Conservation (phyloP, 2,113 vertebrate genomes). For the Phylloscopus trochiloides region DNA sequence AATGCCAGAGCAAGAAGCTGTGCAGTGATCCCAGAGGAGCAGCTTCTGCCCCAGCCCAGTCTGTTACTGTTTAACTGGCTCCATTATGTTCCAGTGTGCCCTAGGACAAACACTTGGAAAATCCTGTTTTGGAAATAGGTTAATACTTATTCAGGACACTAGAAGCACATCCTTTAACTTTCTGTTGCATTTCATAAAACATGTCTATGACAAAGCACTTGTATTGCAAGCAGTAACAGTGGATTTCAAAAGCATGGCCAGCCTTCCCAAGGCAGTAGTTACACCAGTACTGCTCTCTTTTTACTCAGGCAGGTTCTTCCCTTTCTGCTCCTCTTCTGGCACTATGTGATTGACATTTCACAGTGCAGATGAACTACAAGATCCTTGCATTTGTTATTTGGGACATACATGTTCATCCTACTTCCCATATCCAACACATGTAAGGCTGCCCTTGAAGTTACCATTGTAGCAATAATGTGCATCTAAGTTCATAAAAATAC, state of each 20-base stretch:
- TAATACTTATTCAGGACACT: neutral
- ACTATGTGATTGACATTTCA: accelerated
- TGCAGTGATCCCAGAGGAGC: neutral
- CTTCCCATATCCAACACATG: neutral
- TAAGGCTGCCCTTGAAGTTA: neutral
- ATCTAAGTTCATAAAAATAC: neutral
- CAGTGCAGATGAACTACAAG: neutral
- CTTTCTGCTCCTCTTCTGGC: neutral
- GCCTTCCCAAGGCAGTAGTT: neutral
- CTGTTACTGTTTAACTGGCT: neutral
- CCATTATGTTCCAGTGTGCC: neutral
- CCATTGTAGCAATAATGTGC: neutral
- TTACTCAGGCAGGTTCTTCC: neutral
- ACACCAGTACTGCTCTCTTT: neutral
- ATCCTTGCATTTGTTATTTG: neutral
- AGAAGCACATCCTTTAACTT: neutral
- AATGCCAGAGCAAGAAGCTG: neutral
- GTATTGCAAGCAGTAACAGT: neutral
- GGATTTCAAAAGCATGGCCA: neutral
- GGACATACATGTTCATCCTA: neutral
- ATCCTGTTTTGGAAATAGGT: neutral
- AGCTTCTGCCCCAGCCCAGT: neutral
- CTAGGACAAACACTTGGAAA: neutral
- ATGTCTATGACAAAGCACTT: neutral
- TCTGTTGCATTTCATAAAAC: neutral